phyloP scores from a whole-genome alignment of 2,888 invertebrate species.

The Camptogramma bilineatum region DNA sequence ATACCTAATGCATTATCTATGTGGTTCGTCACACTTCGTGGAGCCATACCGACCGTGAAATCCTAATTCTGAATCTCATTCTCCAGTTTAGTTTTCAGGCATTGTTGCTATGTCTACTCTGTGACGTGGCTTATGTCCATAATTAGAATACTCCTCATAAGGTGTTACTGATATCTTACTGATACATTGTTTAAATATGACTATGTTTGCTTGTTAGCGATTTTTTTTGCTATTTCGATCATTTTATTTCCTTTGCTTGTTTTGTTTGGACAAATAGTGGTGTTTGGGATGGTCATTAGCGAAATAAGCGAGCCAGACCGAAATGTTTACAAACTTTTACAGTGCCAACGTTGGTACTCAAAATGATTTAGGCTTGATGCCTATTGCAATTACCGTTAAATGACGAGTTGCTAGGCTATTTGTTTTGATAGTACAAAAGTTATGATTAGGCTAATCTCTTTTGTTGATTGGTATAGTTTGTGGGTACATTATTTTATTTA shows the following conservation, averaged over 20 bases:
- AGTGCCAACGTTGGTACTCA: constrained; percentile 47
- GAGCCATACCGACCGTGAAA: constrained; percentile 52
- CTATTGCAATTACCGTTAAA: constrained; percentile 30
- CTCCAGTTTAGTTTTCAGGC: constrained; percentile 20
- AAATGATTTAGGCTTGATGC: constrained; percentile 6
- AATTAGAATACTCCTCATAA: constrained; percentile 64
- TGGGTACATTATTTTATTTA: neutral
- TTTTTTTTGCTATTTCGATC: constrained; percentile 51
- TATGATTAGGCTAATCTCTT: neutral
- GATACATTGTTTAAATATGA: constrained; percentile 55
- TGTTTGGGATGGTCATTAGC: constrained; percentile 46
- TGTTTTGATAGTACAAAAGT: constrained; percentile 2
- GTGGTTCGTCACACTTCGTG: constrained; percentile 39
- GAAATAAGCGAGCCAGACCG: constrained; percentile 40
- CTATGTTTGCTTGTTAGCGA: constrained; percentile 57
- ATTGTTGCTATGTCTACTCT: constrained; percentile 24
- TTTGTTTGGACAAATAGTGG: constrained; percentile 50
- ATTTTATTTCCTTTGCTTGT: constrained; percentile 49
- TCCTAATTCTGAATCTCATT: constrained; percentile 46
- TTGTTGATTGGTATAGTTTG: neutral
- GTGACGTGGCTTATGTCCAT: constrained; percentile 56
- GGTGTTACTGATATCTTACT: constrained; percentile 52
- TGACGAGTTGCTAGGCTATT: constrained; percentile 14
- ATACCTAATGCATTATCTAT: neutral
- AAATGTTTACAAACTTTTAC: constrained; percentile 54